Evolutionary conservation across 2,888 invertebrate genomes (phyloP), one percentile per base, ranked within the genome.

Genomic region (Thymelicus lineola): DNA sequence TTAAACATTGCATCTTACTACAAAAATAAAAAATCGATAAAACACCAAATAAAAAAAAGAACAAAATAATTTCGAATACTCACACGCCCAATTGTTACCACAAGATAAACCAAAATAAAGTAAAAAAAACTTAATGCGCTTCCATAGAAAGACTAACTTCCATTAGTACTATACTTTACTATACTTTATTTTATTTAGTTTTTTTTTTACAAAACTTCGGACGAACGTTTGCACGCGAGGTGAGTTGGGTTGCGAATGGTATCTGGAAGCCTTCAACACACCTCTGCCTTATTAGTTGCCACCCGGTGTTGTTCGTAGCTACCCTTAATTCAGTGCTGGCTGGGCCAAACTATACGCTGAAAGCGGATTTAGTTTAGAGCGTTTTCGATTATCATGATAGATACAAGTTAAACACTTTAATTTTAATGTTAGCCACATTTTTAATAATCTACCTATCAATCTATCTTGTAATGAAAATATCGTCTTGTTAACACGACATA

Each of bases 211-310:
- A 12, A 72, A 74, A 70, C 60, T 66, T 62, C 50, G 59, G 66
- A 38, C 12, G 7, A 74, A 88, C 89, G 89, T 87, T 83, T 78
- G 75, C 74, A 48, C 85, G 72, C 86, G 76, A 77, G 81, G 78
- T 81, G 76, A 75, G 79, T 78, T 77, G 78, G 85, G 84, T 83
- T 85, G 83, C 81, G 86, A 93, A 80, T 91, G 91, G 81, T 72
- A 76, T 79, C 75, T 75, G 73, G 72, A 71, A 78, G 75, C 80
- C 74, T 72, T 70, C 72, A 66, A 66, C 72, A 72, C 74, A 75
- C 71, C 81, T 81, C 83, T 84, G 79, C 80, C 81, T 78, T 82
- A 79, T 78, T 79, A 79, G 79, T 79, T 76, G 76, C 75, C 73
- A 80, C 79, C 79, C 80, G 79, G 35, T 48, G 17, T 17, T 80